phyloP scores from a whole-genome alignment of 2,113 vertebrate genomes.

The Erythrocebus patas region DNA sequence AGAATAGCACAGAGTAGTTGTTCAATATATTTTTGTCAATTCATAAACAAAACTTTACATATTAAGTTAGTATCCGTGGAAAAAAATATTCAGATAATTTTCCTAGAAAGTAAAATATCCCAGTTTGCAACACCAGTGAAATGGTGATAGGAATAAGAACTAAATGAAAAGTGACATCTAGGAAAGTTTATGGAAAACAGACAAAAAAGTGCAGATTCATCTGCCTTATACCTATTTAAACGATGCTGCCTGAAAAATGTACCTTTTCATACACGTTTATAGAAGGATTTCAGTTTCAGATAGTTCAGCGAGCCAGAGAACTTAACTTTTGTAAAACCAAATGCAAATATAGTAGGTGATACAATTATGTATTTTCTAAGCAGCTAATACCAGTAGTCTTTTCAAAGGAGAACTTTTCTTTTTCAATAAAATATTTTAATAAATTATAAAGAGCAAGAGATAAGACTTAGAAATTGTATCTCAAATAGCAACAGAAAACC shows the following conservation, averaged over 20 bases:
- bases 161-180: neutral
- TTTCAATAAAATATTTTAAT: neutral
- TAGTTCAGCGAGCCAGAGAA: neutral
- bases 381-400: neutral
- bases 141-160: neutral
- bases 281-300: neutral
- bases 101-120: neutral
- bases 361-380: neutral
- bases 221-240: neutral
- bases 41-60: neutral
- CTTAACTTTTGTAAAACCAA: neutral
- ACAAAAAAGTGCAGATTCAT: neutral
- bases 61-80: neutral
- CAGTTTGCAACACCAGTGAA: neutral
- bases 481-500: neutral
- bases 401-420: neutral
- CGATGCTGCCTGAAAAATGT: neutral
- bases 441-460: neutral
- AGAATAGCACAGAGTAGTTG: neutral
- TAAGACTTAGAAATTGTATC: neutral
- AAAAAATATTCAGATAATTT: conserved; percentile 20
- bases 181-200: conserved; percentile 13
- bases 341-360: neutral
- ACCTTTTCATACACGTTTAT: neutral
- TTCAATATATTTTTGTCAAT: neutral